A percentile compares a stretch with the other conserved stretches of the same genome.
Evolutionary conservation across 2,888 invertebrate genomes (phyloP).

Genomic region (Anodontia alba): DNA sequence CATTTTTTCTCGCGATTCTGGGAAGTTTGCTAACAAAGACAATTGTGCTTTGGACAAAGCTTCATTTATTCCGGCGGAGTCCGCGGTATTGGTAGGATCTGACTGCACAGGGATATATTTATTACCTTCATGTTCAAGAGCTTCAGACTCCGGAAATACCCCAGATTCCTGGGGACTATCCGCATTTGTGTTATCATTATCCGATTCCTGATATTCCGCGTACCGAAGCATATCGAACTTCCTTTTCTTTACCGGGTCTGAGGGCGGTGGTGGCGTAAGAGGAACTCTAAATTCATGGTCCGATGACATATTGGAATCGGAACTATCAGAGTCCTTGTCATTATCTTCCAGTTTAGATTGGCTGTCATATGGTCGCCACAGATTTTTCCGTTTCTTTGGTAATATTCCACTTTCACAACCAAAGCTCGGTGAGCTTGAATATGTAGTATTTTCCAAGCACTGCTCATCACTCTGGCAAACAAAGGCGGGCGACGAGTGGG

Average conservation of each 20-base stretch:
- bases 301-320: slow-evolving; percentile 42
- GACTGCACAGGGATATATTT: neutral
- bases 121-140: neutral
- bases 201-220: neutral
- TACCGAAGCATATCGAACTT: slow-evolving; percentile 48
- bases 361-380: slow-evolving; percentile 62
- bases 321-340: slow-evolving; percentile 42
- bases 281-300: slow-evolving; percentile 53
- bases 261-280: slow-evolving; percentile 27
- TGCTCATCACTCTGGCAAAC: neutral
- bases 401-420: slow-evolving; percentile 40
- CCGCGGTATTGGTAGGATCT: neutral
- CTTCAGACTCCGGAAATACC: neutral
- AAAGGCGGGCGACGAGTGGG: neutral
- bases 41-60: slow-evolving; percentile 14
- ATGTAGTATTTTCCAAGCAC: neutral
- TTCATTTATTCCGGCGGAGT: slow-evolving; percentile 1
- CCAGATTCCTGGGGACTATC: neutral
- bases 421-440: neutral
- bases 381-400: slow-evolving; percentile 58
- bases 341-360: slow-evolving; percentile 16
- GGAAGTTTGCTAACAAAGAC: slow-evolving; percentile 17
- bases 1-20: slow-evolving; percentile 47
- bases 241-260: slow-evolving; percentile 54
- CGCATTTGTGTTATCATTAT: neutral